phyloP scores from a whole-genome alignment of 2,888 invertebrate genomes.

The Tinea trinotella region DNA sequence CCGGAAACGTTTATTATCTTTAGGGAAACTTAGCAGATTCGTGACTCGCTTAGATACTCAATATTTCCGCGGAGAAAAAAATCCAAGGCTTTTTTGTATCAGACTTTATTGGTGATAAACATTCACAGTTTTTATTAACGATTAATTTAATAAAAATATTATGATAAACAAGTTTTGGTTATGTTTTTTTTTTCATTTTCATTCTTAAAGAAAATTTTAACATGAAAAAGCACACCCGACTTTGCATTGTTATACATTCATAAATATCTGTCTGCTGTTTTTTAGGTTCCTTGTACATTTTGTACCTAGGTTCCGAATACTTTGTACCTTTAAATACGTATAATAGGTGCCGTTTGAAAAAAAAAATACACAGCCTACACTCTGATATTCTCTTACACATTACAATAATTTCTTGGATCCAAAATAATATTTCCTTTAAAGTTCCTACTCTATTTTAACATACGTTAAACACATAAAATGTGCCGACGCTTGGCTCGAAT shows the following conservation, averaged over 20 bases:
- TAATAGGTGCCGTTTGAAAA: no score
- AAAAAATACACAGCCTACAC: no score
- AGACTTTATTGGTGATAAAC: background rate
- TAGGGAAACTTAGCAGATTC: constrained; percentile 57
- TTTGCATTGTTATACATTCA: no score
- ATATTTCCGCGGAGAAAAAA: background rate
- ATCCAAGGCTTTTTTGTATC: background rate
- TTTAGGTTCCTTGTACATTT: no score
- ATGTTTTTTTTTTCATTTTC: no score
- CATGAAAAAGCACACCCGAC: no score
- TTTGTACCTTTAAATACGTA: no score
- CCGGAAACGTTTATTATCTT: constrained; percentile 60
- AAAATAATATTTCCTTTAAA: background rate
- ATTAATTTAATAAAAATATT: background rate
- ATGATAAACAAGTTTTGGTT: background rate
- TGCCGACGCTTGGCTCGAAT: constrained; percentile 7
- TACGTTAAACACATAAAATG: constrained; percentile 13
- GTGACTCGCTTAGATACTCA: constrained; percentile 39
- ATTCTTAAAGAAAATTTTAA: background rate
- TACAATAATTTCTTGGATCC: no score
- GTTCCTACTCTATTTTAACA: background rate
- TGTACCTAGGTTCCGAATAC: no score
- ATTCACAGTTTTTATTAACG: background rate
- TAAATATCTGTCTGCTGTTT: no score
- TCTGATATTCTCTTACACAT: no score